Evolutionary conservation across 2,797 vertebrate genomes (phyloP), one percentile per base, ranked within the genome.

Genomic region (Arnoldichthys spilopterus): DNA sequence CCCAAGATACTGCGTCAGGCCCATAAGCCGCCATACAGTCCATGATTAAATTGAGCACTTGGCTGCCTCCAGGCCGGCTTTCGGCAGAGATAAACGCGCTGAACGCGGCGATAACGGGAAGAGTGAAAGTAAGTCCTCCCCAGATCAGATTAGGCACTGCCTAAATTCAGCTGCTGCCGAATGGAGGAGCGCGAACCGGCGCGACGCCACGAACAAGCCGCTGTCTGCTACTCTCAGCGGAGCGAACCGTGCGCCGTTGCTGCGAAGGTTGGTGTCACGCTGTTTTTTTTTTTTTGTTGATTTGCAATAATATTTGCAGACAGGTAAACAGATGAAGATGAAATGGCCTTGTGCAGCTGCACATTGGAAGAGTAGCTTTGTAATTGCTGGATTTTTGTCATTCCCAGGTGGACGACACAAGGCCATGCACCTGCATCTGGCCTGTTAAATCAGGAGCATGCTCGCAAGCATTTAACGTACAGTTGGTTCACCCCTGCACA

Each of bases 11-110:
- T 43, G 74, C 68, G 43, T 40, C 49, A 49, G 47, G 49, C 34
- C 62, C 43, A 70, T 78, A 76, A 82, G 76, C 81, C 67, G 68
- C 59, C 63, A 62, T 69, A 74, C 76, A 78, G 62, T 76, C 51
- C 40, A 22, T 78, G 83, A 85, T 88, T 83, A 85, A 81, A 84
- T 18, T 56, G 76, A 74, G 62, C 45, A 79, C 81, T 76, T 34
- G 76, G 75, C 77, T 84, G 83, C 79, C 81, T 78, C 51, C 26
- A 70, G 76, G 80, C 73, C 63, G 54, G 63, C 74, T 82, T 64
- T 74, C n/a, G 22, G 70, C 73, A 68, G 61, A 79, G 86, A 87
- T 87, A 80, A 82, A 83, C 74, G 26, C 40, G 81, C 79, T 71
- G 74, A 74, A 80, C 71, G 79, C 43, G 3, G 28, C 28, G 82